A percentile compares a stretch with the other conserved stretches of the same genome.
Conservation (phyloP, 2,888 invertebrate genomes). For the Anarsia innoxiella region DNA sequence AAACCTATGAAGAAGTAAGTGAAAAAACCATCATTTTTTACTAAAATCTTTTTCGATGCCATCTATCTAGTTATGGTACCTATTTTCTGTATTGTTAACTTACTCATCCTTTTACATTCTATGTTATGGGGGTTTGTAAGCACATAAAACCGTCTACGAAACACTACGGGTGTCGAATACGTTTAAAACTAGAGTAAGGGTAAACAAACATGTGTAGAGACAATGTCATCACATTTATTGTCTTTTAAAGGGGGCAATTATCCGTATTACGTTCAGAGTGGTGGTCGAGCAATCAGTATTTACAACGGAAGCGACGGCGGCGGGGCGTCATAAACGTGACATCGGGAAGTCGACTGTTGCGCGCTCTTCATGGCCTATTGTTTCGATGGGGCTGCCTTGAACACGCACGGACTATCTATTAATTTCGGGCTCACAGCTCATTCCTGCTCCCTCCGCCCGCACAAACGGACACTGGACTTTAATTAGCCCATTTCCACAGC, state of each 20-base stretch:
- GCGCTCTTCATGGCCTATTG: constrained; percentile 60
- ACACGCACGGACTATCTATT: constrained; percentile 55
- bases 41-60: too few relatives aligned
- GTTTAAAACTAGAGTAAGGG: neutral
- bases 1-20: constrained; percentile 38
- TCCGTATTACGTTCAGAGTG: constrained; percentile 51
- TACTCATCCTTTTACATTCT: too few relatives aligned
- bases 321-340: constrained; percentile 55
- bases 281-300: constrained; percentile 60
- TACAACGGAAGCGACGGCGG: constrained; percentile 49
- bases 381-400: constrained; percentile 54
- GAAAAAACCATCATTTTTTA: too few relatives aligned
- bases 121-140: too few relatives aligned
- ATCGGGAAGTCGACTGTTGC: constrained; percentile 47
- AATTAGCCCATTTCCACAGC: neutral
- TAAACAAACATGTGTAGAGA: constrained; percentile 28
- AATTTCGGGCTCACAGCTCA: constrained; percentile 49
- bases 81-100: too few relatives aligned
- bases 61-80: too few relatives aligned
- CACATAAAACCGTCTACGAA: too few relatives aligned
- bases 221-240: constrained; percentile 49
- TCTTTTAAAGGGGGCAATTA: constrained; percentile 66
- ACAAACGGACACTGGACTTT: constrained; percentile 29
- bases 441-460: constrained; percentile 46
- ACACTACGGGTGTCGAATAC: too few relatives aligned